Percentiles rank a stretch among this genome's conserved stretches.
Conservation (phyloP, 2,888 invertebrate genomes). For the Thumatha senex region DNA sequence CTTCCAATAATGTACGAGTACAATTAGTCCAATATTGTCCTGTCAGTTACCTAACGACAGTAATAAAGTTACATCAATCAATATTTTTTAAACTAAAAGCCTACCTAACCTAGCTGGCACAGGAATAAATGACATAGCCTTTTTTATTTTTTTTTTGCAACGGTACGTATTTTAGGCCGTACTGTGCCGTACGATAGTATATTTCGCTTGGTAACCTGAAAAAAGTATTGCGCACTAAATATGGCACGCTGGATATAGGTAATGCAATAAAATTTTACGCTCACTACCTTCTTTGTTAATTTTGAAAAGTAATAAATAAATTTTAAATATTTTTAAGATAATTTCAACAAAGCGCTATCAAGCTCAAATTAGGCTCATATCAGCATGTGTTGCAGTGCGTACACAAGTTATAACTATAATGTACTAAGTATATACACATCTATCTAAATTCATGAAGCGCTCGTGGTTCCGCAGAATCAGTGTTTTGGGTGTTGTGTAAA, state of each 20-base stretch:
- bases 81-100: conserved; percentile 33
- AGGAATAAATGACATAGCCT: conserved; percentile 34
- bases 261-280: conserved; percentile 1
- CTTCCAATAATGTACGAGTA: no score
- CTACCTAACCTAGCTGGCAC: conserved; percentile 36
- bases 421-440: no score
- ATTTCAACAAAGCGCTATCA: no score
- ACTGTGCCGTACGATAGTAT: conserved; percentile 31
- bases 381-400: no score
- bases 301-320: background rate
- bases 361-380: no score
- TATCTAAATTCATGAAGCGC: no score
- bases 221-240: conserved; percentile 17
- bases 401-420: no score
- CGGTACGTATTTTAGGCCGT: conserved; percentile 19
- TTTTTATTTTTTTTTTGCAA: conserved; percentile 44
- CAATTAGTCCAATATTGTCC: no score
- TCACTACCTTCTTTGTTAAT: background rate
- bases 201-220: conserved; percentile 29
- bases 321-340: no score
- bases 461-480: no score
- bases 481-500: no score
- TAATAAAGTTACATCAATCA: conserved; percentile 24
- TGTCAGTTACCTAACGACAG: no score
- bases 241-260: background rate